Percentiles rank a stretch among this genome's conserved stretches.
Evolutionary conservation across 1,140 invertebrate genomes (phyloP).

Genomic region (Lerema accius): DNA sequence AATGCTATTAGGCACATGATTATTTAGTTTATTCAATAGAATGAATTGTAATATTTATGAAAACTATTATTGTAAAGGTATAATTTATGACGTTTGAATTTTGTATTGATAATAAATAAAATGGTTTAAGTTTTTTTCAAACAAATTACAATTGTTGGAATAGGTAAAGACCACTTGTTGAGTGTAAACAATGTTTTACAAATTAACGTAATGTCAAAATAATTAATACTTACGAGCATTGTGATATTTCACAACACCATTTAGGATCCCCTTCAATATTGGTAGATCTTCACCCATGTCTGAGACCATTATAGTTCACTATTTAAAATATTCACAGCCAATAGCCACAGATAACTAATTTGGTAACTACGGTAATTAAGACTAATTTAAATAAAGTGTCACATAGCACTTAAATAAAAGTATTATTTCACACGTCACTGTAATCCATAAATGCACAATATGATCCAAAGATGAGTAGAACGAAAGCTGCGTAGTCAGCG

Average conservation of each 20-base stretch:
- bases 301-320: constrained; percentile 79
- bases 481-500: constrained; percentile 53
- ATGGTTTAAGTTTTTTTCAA: background rate
- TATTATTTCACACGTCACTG: constrained; percentile 62
- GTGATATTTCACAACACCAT: constrained; percentile 93
- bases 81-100: background rate
- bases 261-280: constrained; percentile 93
- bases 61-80: no score
- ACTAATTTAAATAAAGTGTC: constrained; percentile 65
- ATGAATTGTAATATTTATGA: no score
- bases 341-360: constrained; percentile 73
- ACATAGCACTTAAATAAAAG: constrained; percentile 69
- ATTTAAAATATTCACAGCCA: constrained; percentile 74
- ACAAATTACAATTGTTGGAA: background rate
- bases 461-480: constrained; percentile 64
- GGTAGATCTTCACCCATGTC: constrained; percentile 93
- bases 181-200: constrained; percentile 11
- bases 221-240: constrained; percentile 96
- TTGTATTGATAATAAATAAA: background rate
- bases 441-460: constrained; percentile 66
- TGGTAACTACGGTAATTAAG: constrained; percentile 70
- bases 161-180: constrained; percentile 19
- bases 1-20: no score
- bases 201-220: no score
- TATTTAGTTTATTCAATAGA: no score